A percentile compares a stretch with the other conserved stretches of the same genome.
Conservation (phyloP, 2,113 vertebrate species). For the Callithrix jacchus region DNA sequence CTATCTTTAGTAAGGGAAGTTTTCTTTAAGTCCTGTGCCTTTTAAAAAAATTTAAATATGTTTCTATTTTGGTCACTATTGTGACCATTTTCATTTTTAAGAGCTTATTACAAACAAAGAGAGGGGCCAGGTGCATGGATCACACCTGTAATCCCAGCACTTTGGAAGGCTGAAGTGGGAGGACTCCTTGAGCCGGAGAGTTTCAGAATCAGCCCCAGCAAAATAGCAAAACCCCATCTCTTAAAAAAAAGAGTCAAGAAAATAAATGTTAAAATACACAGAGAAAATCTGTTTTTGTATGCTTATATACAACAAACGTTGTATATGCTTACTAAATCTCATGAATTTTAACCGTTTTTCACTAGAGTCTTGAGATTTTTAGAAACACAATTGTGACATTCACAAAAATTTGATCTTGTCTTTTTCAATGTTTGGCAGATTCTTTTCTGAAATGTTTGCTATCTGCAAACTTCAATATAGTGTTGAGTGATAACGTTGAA, state of each 20-base stretch:
- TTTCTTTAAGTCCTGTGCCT: neutral
- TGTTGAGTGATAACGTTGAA: neutral
- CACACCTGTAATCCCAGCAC: too few species aligned
- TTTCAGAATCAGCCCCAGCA: too few species aligned
- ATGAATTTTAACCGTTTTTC: constrained; percentile 17
- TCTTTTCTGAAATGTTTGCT: constrained; percentile 21
- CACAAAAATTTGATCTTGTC: neutral
- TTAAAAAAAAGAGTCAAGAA: too few species aligned
- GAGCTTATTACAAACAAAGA: constrained; percentile 23
- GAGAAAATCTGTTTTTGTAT: neutral
- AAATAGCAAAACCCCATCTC: too few species aligned
- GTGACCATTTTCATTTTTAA: constrained; percentile 51
- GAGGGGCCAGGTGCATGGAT: neutral
- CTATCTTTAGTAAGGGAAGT: neutral
- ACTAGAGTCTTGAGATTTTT: neutral
- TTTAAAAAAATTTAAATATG: neutral
- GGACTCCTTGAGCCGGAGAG: too few species aligned
- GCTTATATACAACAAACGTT: neutral
- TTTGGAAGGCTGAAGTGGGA: too few species aligned
- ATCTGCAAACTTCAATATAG: neutral
- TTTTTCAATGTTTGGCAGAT: neutral
- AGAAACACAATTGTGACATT: neutral
- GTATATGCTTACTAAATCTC: neutral
- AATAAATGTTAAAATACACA: too few species aligned
- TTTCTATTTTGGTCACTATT: constrained; percentile 17